These are phyloP conservation scores for Carabus problematicus DNA, from an alignment of 2,888 invertebrate species.

Conservation along the genomic window DNA sequence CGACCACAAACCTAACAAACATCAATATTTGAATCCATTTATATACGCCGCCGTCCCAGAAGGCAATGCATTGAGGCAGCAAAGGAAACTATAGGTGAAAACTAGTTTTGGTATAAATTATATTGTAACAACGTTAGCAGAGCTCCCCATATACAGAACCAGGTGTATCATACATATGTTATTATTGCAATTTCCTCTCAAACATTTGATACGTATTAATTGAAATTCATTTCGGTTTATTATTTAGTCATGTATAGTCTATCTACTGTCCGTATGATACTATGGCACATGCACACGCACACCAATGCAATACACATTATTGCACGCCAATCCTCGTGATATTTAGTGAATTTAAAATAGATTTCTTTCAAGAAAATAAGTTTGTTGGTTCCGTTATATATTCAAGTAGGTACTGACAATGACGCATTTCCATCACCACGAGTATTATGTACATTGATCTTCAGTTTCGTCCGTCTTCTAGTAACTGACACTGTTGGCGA, in stretches of 20 bases:
- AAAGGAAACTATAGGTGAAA: conserved; percentile 48
- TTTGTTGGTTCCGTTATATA: too few relatives aligned
- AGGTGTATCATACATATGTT: conserved; percentile 41
- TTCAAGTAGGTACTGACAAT: too few relatives aligned
- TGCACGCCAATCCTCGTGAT: too few relatives aligned
- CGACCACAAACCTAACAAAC: neutral
- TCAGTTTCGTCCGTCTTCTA: too few relatives aligned
- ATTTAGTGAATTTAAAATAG: too few relatives aligned
- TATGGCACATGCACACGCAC: neutral
- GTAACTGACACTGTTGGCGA: too few relatives aligned
- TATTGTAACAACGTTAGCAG: conserved; percentile 40
- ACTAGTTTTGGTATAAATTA: conserved; percentile 46
- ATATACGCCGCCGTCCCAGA: conserved; percentile 38
- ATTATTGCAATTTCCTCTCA: conserved; percentile 41
- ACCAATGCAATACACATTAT: too few relatives aligned
- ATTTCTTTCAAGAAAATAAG: too few relatives aligned
- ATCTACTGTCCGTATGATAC: neutral
- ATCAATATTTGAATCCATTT: conserved; percentile 29
- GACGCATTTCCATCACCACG: too few relatives aligned
- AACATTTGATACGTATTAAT: conserved; percentile 36
- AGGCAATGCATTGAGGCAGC: conserved; percentile 45
- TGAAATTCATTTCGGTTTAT: conserved; percentile 33
- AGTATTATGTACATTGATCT: too few relatives aligned
- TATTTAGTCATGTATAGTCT: conserved; percentile 4
- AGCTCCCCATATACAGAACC: conserved; percentile 7